These are phyloP conservation scores for Paedocypris sp. DNA, from an alignment of 2,113 vertebrate species.

Conservation along the genomic window DNA sequence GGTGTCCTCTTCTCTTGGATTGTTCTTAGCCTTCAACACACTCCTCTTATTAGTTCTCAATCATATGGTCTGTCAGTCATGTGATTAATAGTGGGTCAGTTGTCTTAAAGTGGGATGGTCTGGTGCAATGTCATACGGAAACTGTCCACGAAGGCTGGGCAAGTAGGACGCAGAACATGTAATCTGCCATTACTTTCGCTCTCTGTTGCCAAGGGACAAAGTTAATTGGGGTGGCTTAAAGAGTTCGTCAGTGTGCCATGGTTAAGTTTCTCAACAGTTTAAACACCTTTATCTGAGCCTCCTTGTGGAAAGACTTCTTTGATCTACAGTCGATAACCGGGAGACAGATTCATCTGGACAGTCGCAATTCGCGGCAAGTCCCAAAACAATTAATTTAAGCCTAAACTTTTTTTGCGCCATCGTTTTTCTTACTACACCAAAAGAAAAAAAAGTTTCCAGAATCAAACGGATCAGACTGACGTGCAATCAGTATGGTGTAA, in stretches of 20 bases:
- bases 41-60: constrained; percentile 76
- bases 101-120: constrained; percentile 68
- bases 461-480: too few relatives aligned
- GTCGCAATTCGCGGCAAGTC: too few relatives aligned
- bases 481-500: too few relatives aligned
- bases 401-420: neutral
- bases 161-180: neutral
- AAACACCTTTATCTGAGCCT: constrained; percentile 17
- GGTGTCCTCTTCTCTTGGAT: constrained; percentile 69
- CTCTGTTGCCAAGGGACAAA: constrained; percentile 15
- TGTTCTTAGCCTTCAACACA: constrained; percentile 52
- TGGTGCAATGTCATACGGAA: constrained; percentile 56
- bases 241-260: neutral
- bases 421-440: neutral
- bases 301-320: too few relatives aligned
- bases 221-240: constrained; percentile 22
- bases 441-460: too few relatives aligned
- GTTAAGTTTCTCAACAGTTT: constrained; percentile 24
- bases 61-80: constrained; percentile 82
- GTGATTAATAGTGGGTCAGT: constrained; percentile 70
- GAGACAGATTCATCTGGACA: too few relatives aligned
- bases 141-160: constrained; percentile 9
- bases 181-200: neutral
- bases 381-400: neutral
- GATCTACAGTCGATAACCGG: too few relatives aligned